A percentile compares a stretch with the other conserved stretches of the same genome.
Conservation (phyloP, 2,113 vertebrate genomes). For the Gambusia holbrooki region DNA sequence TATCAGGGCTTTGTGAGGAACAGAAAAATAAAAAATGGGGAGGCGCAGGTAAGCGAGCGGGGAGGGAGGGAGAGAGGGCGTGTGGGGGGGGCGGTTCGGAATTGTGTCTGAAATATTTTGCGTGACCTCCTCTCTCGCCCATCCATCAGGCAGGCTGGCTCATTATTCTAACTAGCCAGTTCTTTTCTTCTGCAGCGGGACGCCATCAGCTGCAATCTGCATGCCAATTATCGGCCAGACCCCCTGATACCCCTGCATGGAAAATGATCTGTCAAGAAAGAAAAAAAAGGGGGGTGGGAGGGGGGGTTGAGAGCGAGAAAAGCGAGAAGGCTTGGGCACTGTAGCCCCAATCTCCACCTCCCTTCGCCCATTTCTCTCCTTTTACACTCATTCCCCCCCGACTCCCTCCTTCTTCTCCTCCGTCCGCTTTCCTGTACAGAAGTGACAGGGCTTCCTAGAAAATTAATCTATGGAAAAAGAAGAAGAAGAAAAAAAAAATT, state of each 20-base stretch:
- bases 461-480: slow-evolving; percentile 89
- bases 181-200: slow-evolving; percentile 90
- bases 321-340: slow-evolving; percentile 76
- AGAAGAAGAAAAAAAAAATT: slow-evolving; percentile 79
- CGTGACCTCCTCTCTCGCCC: slow-evolving; percentile 93
- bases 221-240: slow-evolving; percentile 99
- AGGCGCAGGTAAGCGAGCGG: slow-evolving; percentile 58
- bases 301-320: slow-evolving; percentile 52
- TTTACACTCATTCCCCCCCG: slow-evolving; percentile 62
- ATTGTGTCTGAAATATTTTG: slow-evolving; percentile 86
- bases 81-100: slow-evolving; percentile 46
- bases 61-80: slow-evolving; percentile 23
- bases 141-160: slow-evolving; percentile 96
- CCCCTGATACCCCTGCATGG: slow-evolving; percentile 97
- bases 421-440: slow-evolving; percentile 68
- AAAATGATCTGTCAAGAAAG: slow-evolving; percentile 96
- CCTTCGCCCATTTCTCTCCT: slow-evolving; percentile 58
- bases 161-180: slow-evolving; percentile 96
- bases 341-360: slow-evolving; percentile 75
- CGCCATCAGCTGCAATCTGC: slow-evolving; percentile 99
- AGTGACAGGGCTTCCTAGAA: slow-evolving; percentile 84
- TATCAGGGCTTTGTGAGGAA: slow-evolving; percentile 83
- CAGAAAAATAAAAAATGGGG: slow-evolving; percentile 76
- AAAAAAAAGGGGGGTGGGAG: slow-evolving; percentile 55
- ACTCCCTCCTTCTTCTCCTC: slow-evolving; percentile 64